phyloP scores from a whole-genome alignment of 1,140 invertebrate genomes.

The Drosophila busckii region DNA sequence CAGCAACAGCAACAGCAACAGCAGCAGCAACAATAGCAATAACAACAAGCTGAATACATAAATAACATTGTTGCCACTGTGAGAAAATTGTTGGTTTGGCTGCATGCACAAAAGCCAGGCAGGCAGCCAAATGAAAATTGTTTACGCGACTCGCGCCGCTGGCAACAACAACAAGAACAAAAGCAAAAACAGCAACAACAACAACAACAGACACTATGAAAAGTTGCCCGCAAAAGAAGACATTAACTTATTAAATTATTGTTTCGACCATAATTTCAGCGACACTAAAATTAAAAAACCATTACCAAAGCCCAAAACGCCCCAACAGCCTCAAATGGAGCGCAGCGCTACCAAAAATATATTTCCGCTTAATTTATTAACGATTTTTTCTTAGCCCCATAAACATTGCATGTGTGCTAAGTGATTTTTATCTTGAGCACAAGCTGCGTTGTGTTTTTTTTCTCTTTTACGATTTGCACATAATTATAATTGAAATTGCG shows the following conservation, averaged over 20 bases:
- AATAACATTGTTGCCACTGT: constrained; percentile 63
- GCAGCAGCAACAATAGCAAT: constrained; percentile 28
- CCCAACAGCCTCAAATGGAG: constrained; percentile 57
- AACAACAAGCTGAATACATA: constrained; percentile 45
- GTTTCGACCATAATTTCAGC: constrained; percentile 72
- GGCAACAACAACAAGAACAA: constrained; percentile 10
- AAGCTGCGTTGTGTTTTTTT: constrained; percentile 4
- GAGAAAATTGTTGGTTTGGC: constrained; percentile 27
- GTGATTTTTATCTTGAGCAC: constrained; percentile 66
- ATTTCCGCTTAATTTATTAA: constrained; percentile 79
- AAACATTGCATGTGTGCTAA: constrained; percentile 63
- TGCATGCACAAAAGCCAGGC: neutral
- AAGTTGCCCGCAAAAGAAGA: constrained; percentile 59
- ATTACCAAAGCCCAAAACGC: constrained; percentile 52
- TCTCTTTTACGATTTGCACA: constrained; percentile 78
- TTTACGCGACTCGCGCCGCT: constrained; percentile 44
- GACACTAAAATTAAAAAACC: constrained; percentile 77
- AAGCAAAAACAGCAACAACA: constrained; percentile 1
- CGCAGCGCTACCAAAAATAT: constrained; percentile 43
- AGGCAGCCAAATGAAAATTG: constrained; percentile 56
- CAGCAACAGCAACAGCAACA: constrained; percentile 22
- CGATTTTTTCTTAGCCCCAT: constrained; percentile 74
- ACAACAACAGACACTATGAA: neutral
- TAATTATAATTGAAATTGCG: constrained; percentile 79
- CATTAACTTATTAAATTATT: constrained; percentile 76